These are phyloP conservation scores for Oreochromis tanganicae DNA, from an alignment of 2,113 vertebrate genomes.

Conservation along the genomic window DNA sequence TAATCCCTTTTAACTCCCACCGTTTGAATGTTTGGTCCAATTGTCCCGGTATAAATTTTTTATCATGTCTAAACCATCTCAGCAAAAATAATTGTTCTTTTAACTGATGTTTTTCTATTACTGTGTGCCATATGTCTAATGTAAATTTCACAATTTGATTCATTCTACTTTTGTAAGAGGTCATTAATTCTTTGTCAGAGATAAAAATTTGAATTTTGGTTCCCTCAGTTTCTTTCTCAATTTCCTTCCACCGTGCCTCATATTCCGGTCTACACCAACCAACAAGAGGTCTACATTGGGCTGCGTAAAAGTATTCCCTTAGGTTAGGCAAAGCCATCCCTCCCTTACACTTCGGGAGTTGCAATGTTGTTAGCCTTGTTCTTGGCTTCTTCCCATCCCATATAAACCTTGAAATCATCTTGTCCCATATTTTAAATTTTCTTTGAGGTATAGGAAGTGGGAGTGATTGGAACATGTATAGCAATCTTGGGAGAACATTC, in stretches of 20 bases:
- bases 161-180: too few species aligned
- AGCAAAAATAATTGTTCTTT: too few species aligned
- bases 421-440: fast-evolving
- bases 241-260: too few species aligned
- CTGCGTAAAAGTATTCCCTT: not conserved
- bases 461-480: not conserved
- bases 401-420: not conserved
- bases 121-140: too few species aligned
- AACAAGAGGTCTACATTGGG: fast-evolving
- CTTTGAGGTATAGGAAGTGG: not conserved
- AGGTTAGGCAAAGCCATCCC: too few species aligned
- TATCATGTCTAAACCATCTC: not conserved
- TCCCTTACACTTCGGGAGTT: fast-evolving
- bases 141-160: too few species aligned
- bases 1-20: not conserved
- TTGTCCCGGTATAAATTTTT: not conserved
- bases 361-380: not conserved
- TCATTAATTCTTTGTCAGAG: too few species aligned
- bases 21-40: not conserved
- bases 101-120: too few species aligned
- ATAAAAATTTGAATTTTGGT: too few species aligned
- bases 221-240: too few species aligned
- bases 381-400: not conserved
- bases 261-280: fast-evolving
- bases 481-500: not conserved